A percentile compares a stretch with the other conserved stretches of the same genome.
Conservation (phyloP, 2,113 vertebrate species). For the Todiramphus chloris region DNA sequence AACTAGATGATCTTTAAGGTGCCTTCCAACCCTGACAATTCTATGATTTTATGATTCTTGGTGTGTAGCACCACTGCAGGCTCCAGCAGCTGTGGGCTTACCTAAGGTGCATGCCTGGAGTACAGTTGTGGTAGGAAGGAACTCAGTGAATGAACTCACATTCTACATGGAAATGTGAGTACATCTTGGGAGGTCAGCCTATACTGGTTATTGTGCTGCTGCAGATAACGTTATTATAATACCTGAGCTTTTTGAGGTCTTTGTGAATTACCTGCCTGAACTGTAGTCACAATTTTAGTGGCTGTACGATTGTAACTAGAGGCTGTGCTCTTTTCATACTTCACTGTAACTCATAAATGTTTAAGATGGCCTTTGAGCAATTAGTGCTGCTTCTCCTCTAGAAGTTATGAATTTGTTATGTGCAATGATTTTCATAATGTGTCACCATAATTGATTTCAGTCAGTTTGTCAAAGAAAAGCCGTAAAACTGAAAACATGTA, state of each 20-base stretch:
- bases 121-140: neutral
- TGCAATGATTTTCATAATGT: constrained; percentile 50
- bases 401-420: constrained; percentile 61
- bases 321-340: neutral
- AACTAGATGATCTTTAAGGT: too few relatives aligned
- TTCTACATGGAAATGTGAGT: neutral
- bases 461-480: constrained; percentile 34
- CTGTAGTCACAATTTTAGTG: neutral
- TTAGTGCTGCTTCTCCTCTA: constrained; percentile 50
- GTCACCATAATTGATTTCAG: constrained; percentile 54
- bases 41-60: neutral
- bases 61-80: neutral
- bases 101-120: neutral
- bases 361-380: constrained; percentile 56
- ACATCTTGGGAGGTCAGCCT: neutral
- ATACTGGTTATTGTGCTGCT: neutral
- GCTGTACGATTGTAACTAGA: neutral
- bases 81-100: neutral
- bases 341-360: constrained; percentile 50
- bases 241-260: neutral
- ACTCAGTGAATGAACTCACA: neutral
- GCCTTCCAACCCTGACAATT: too few relatives aligned
- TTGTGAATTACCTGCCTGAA: neutral
- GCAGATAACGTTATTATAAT: neutral
- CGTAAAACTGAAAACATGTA: constrained; percentile 28